Percentiles rank a stretch among this genome's conserved stretches.
Conservation (phyloP, 2,113 vertebrate species). For the Tichodroma muraria region DNA sequence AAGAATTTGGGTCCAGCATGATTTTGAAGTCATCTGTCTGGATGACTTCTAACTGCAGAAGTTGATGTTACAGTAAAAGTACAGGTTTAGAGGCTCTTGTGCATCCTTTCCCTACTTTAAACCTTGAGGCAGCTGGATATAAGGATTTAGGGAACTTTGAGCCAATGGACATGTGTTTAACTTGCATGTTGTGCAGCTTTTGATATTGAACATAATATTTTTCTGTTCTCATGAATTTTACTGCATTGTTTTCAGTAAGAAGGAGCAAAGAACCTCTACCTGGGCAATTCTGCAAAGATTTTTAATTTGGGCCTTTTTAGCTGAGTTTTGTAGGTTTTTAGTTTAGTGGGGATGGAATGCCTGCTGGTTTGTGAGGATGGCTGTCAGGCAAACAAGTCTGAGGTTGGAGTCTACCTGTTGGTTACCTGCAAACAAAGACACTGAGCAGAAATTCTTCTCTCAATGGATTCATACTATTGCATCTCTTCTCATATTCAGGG, state of each 20-base stretch:
- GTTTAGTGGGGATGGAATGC: not conserved
- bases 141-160: not conserved
- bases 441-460: not conserved
- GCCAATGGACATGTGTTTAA: not conserved
- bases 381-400: not conserved
- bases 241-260: not conserved
- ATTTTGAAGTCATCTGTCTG: not conserved
- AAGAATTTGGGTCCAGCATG: not conserved
- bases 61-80: not conserved
- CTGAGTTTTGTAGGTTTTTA: not conserved
- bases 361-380: not conserved
- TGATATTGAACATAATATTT: not conserved
- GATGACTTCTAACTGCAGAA: not conserved
- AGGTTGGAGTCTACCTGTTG: not conserved
- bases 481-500: not conserved
- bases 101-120: not conserved
- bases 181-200: not conserved
- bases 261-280: not conserved
- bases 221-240: not conserved
- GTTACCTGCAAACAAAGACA: not conserved
- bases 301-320: not conserved
- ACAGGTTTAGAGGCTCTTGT: not conserved
- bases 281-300: not conserved
- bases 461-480: not conserved
- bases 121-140: not conserved